phyloP scores from a whole-genome alignment of 1,140 invertebrate species.

The Drosophila pseudoananassae region DNA sequence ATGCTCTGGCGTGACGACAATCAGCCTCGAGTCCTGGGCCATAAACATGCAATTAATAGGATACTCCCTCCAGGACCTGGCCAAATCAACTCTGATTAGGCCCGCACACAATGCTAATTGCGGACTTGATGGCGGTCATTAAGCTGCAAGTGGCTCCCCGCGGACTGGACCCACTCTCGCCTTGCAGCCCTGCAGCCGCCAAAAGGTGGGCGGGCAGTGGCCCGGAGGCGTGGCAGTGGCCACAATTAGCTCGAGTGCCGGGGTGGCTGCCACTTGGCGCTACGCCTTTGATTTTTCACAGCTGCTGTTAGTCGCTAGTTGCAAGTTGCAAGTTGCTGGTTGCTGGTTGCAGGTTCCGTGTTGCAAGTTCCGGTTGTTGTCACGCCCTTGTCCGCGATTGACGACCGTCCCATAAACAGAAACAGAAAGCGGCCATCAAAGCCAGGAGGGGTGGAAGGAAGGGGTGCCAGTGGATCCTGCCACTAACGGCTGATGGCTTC shows the following conservation, averaged over 20 bases:
- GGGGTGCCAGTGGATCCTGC: too few species aligned
- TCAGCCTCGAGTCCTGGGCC: background rate
- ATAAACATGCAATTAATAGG: constrained; percentile 7
- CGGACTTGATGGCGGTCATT: constrained; percentile 38
- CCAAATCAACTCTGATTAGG: constrained; percentile 18
- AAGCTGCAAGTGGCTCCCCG: constrained; percentile 21
- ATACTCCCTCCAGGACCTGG: background rate
- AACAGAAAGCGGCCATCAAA: constrained; percentile 26
- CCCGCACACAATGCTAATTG: constrained; percentile 37
- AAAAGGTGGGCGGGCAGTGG: constrained; percentile 5
- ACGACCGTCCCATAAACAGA: constrained; percentile 32
- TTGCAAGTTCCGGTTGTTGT: constrained; percentile 39
- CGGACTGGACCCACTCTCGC: background rate
- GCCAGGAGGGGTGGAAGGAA: too few species aligned
- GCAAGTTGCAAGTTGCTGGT: background rate
- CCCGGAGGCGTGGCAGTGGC: constrained; percentile 19
- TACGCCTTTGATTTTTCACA: constrained; percentile 12
- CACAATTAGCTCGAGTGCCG: constrained; percentile 47
- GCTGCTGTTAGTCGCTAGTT: constrained; percentile 3
- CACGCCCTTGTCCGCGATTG: constrained; percentile 30
- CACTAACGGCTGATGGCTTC: too few species aligned
- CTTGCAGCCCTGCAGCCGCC: constrained; percentile 2
- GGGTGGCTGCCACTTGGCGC: background rate
- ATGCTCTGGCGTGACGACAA: background rate
- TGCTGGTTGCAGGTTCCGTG: constrained; percentile 4